A percentile compares a stretch with the other conserved stretches of the same genome.
These are phyloP conservation scores for Yoshiicerus persimilis DNA, from an alignment of 1,140 invertebrate genomes.

Conservation along the genomic window DNA sequence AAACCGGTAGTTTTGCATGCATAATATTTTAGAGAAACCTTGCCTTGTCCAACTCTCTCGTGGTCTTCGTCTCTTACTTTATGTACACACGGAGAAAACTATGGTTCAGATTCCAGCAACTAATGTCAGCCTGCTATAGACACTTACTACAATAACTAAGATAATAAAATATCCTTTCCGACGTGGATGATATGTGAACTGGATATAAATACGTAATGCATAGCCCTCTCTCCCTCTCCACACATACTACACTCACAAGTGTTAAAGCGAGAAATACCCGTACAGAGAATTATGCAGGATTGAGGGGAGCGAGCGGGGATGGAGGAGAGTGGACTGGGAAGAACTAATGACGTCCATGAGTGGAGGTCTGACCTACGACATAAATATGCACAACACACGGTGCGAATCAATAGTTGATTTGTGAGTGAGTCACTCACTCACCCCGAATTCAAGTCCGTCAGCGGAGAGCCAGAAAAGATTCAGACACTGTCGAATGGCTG, in stretches of 20 bases:
- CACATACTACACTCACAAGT: neutral
- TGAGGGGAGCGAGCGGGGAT: no score
- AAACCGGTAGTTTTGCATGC: neutral
- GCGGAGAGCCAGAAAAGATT: no score
- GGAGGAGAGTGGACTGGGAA: neutral
- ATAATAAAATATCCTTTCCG: no score
- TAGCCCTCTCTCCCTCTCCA: no score
- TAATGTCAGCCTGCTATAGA: no score
- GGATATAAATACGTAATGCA: neutral
- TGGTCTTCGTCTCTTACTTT: neutral
- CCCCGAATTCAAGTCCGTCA: neutral
- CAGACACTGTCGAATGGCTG: slow-evolving; percentile 7
- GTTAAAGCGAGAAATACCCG: neutral
- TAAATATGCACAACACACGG: neutral
- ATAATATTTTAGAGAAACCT: neutral
- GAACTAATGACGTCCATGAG: neutral
- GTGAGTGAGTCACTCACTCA: neutral
- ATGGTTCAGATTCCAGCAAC: neutral
- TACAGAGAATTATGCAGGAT: neutral
- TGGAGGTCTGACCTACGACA: neutral
- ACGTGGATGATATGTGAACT: neutral
- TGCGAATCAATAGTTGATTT: slow-evolving; percentile 17
- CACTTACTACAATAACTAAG: no score
- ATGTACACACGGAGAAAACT: neutral
- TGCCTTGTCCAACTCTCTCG: neutral